A percentile compares a stretch with the other conserved stretches of the same genome.
phyloP scores from a whole-genome alignment of 2,888 invertebrate genomes.

The Drosophila nigricruria region DNA sequence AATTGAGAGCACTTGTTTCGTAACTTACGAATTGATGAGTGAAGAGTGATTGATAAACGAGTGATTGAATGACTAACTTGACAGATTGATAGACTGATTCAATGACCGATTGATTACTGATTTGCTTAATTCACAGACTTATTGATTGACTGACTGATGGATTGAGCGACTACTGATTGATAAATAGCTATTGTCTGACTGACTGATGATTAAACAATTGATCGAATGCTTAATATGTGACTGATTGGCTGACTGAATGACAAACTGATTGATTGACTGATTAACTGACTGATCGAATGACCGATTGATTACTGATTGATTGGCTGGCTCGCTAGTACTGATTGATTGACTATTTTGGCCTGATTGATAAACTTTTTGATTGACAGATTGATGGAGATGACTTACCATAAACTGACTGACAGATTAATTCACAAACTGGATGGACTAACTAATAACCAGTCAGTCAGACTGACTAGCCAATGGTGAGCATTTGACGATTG shows the following conservation, averaged over 20 bases:
- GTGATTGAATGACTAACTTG: background rate
- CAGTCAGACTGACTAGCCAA: background rate
- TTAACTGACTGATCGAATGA: background rate
- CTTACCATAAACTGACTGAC: background rate
- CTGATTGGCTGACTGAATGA: background rate
- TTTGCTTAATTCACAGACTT: background rate
- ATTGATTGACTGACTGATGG: background rate
- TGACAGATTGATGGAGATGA: background rate
- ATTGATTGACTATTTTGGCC: background rate
- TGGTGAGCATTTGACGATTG: background rate
- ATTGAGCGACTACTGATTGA: background rate
- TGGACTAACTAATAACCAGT: background rate
- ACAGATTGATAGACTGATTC: conserved; percentile 3
- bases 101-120: background rate
- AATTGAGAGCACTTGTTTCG: background rate
- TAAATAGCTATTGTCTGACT: background rate
- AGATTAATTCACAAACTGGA: background rate
- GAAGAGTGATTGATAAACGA: background rate
- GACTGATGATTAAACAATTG: background rate
- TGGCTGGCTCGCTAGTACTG: background rate
- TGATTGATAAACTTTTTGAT: background rate
- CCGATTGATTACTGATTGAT: background rate
- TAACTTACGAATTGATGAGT: background rate
- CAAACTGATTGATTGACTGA: background rate
- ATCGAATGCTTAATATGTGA: background rate